Conservation (phyloP, 2,797 vertebrate genomes). For the Spatula versicolor region DNA sequence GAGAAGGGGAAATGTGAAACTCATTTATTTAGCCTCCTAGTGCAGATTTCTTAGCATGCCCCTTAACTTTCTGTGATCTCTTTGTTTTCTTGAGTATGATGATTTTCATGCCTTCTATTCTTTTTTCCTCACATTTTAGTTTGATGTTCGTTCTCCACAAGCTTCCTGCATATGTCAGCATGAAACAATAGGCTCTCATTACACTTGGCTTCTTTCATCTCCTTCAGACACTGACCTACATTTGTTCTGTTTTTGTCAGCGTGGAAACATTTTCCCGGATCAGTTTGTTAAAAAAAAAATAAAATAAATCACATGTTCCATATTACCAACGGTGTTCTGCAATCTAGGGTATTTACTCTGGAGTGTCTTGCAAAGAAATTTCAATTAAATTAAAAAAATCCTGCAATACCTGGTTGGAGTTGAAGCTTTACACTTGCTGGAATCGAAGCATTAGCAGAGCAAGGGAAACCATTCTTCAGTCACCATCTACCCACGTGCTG, state of each 20-base stretch:
- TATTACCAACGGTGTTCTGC: neutral
- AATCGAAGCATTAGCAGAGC: neutral
- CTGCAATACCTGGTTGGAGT: neutral
- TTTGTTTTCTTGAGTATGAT: slow-evolving; percentile 71
- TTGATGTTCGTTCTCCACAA: slow-evolving; percentile 58
- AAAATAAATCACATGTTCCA: slow-evolving; percentile 15
- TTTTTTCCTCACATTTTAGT: slow-evolving; percentile 57
- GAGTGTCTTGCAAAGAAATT: slow-evolving; percentile 9
- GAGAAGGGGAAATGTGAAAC: slow-evolving; percentile 68
- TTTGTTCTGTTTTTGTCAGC: slow-evolving; percentile 57
- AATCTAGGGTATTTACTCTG: slow-evolving; percentile 25
- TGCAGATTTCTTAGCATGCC: slow-evolving; percentile 71
- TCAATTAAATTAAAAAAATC: neutral
- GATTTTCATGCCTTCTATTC: slow-evolving; percentile 79
- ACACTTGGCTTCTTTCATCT: slow-evolving; percentile 56
- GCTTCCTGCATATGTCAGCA: slow-evolving; percentile 39
- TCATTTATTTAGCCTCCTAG: slow-evolving; percentile 77
- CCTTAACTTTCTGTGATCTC: slow-evolving; percentile 72
- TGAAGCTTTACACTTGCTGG: neutral
- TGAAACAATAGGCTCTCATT: slow-evolving; percentile 69
- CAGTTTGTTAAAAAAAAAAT: slow-evolving; percentile 10
- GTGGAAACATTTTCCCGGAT: slow-evolving; percentile 46
- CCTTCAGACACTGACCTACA: slow-evolving; percentile 60
- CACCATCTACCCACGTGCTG: neutral
- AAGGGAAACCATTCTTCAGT: neutral